Conservation (phyloP, 23 tunicate species). For the Corella eumyota region DNA sequence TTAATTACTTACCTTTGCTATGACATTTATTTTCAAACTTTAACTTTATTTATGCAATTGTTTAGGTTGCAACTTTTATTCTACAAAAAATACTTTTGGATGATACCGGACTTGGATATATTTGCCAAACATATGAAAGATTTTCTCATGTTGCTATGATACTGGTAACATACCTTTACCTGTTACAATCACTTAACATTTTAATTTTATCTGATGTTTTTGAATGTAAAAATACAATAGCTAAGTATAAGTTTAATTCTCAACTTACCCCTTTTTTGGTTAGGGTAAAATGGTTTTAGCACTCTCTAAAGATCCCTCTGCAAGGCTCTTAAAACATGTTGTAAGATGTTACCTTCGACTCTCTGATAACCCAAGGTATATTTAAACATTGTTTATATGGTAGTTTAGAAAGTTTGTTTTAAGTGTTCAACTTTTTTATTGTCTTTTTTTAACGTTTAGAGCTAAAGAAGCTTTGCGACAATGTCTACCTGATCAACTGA, state of each 20-base stretch:
- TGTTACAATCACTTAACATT: neutral
- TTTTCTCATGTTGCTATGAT: conserved; percentile 99
- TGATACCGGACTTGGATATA: conserved; percentile 80
- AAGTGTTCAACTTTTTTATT: neutral
- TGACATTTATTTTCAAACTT: too few relatives aligned
- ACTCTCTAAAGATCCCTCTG: conserved; percentile 88
- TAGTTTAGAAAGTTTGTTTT: neutral
- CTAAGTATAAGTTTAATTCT: too few relatives aligned
- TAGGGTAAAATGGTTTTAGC: conserved; percentile 92
- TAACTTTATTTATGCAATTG: neutral
- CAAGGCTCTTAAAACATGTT: conserved; percentile 88
- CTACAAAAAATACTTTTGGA: conserved; percentile 92
- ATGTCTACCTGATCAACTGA: conserved; percentile 97
- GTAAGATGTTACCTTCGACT: conserved; percentile 97
- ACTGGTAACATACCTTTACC: conserved; percentile 22
- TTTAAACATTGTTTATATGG: neutral
- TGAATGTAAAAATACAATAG: too few relatives aligned
- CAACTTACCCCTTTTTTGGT: neutral
- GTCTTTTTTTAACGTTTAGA: conserved; percentile 6
- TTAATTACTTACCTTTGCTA: too few relatives aligned
- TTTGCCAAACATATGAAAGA: conserved; percentile 97
- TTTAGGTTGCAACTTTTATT: conserved; percentile 88
- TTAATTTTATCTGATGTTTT: conserved; percentile 2
- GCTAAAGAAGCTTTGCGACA: conserved; percentile 99
- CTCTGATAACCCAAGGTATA: conserved; percentile 86